Percentiles rank a stretch among this genome's conserved stretches.
phyloP scores from a whole-genome alignment of 1,140 invertebrate species.

The Stegodyphus dumicola region DNA sequence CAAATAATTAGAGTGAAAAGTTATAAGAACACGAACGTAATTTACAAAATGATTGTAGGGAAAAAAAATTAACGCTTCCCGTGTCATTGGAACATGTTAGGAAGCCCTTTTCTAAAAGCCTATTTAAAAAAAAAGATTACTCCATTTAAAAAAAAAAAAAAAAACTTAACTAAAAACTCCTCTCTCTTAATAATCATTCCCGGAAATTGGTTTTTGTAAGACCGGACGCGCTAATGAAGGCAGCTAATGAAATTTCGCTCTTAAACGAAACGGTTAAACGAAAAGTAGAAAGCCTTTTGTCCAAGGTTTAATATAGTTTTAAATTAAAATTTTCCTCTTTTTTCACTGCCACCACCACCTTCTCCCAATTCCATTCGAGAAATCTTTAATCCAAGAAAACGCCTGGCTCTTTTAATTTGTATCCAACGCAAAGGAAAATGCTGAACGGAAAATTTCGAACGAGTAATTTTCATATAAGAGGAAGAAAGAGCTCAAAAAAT shows the following conservation, averaged over 20 bases:
- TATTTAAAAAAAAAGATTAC: constrained; percentile 15
- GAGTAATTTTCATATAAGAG: constrained; percentile 23
- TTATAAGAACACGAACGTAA: too few relatives aligned
- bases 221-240: constrained; percentile 54
- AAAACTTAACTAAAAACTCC: constrained; percentile 16
- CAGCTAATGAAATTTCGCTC: constrained; percentile 51
- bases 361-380: constrained; percentile 1
- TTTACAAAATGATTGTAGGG: too few relatives aligned
- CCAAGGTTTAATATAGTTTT: constrained; percentile 54
- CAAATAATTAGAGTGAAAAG: too few relatives aligned
- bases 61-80: too few relatives aligned
- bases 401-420: constrained; percentile 51
- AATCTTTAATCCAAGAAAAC: constrained; percentile 60
- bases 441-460: constrained; percentile 25
- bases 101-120: not conserved
- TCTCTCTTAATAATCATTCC: constrained; percentile 56
- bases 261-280: constrained; percentile 49
- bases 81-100: too few relatives aligned
- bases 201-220: constrained; percentile 56
- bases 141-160: constrained; percentile 11
- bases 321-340: constrained; percentile 53
- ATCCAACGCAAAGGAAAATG: constrained; percentile 18
- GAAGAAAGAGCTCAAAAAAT: not conserved
- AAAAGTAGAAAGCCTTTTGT: constrained; percentile 50
- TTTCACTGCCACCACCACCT: not conserved